These are phyloP conservation scores for Litocranius walleri DNA, from an alignment of 2,113 vertebrate genomes.

Conservation along the genomic window DNA sequence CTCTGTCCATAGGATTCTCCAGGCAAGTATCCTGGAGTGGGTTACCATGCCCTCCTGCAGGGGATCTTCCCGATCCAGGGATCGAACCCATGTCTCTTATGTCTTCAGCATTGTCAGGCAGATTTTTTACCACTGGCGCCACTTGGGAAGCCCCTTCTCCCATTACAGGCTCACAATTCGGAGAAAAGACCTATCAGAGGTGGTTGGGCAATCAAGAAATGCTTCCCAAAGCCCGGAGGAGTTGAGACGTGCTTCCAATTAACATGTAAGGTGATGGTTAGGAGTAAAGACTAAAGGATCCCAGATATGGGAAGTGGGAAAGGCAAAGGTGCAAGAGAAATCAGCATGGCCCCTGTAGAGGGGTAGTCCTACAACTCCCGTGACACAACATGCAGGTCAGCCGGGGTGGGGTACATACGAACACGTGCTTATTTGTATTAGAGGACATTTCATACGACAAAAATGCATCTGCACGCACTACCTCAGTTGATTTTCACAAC, in stretches of 20 bases:
- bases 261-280: background rate
- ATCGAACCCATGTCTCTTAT: background rate
- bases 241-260: background rate
- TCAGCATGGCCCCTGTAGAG: background rate
- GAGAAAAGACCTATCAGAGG: background rate
- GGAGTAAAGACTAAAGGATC: background rate
- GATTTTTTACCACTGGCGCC: background rate
- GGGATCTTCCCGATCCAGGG: background rate
- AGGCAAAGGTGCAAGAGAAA: background rate
- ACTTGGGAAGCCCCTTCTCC: background rate
- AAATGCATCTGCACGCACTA: background rate
- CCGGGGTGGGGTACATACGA: fast-evolving
- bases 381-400: fast-evolving
- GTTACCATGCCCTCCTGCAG: background rate
- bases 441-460: background rate
- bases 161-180: background rate
- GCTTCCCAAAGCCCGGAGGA: background rate
- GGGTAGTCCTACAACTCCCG: background rate
- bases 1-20: background rate
- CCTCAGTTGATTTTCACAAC: slow-evolving; percentile 1
- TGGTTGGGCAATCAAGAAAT: background rate
- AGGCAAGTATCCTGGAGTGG: background rate
- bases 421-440: background rate
- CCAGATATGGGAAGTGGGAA: background rate
- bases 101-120: background rate